Conservation (phyloP, 2,113 vertebrate genomes). For the Daboia siamensis region DNA sequence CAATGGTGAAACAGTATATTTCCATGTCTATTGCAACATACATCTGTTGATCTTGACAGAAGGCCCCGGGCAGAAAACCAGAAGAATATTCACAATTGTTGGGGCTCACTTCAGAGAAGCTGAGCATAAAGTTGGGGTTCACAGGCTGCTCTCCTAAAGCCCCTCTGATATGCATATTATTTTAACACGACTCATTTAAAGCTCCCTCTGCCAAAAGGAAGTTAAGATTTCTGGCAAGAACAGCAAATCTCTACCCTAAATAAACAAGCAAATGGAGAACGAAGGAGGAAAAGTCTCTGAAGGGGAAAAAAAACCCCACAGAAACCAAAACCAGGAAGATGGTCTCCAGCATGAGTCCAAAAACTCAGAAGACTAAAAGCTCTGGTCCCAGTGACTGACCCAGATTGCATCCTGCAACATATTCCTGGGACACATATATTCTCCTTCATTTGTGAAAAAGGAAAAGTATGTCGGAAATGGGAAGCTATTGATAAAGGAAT, state of each 20-base stretch:
- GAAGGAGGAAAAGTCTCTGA: neutral
- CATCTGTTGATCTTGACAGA: neutral
- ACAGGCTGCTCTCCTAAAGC: neutral
- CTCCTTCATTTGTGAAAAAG: neutral
- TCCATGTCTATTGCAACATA: too few species aligned
- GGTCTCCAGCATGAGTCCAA: neutral
- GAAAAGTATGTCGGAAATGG: neutral
- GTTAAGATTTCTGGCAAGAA: neutral
- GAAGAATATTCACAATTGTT: neutral
- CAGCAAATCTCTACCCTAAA: neutral
- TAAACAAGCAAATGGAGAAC: neutral
- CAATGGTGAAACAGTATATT: neutral
- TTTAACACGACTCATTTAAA: neutral
- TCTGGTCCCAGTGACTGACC: neutral
- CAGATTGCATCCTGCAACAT: neutral
- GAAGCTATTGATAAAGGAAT: neutral
- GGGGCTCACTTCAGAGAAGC: neutral
- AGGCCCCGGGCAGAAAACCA: neutral
- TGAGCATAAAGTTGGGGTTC: neutral
- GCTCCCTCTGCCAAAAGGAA: neutral
- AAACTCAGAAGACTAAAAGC: neutral
- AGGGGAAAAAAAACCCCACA: neutral
- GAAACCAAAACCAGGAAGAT: neutral
- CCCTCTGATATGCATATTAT: neutral
- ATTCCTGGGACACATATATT: neutral